Evolutionary conservation across 2,113 vertebrate species (phyloP).

Genomic region (Salvelinus sp.): DNA sequence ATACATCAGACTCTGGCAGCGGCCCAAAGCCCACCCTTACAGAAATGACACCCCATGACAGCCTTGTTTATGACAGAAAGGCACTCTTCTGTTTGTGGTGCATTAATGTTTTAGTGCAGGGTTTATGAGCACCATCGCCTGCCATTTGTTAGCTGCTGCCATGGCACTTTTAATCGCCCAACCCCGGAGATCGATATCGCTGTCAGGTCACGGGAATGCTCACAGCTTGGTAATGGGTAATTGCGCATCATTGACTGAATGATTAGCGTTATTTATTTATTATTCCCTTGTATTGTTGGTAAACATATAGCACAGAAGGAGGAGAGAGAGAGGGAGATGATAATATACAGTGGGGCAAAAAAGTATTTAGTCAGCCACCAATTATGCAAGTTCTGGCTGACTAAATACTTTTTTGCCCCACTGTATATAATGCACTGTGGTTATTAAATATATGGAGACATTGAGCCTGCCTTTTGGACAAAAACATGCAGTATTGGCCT

Average conservation of each 20-base stretch:
- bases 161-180: constrained; percentile 40
- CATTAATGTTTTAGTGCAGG: constrained; percentile 55
- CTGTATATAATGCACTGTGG: no score
- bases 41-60: constrained; percentile 25
- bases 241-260: constrained; percentile 53
- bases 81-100: constrained; percentile 44
- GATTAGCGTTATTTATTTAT: constrained; percentile 52
- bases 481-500: no score
- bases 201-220: constrained; percentile 38
- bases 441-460: no score
- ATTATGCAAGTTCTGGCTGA: no score
- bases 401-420: no score
- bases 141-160: constrained; percentile 54
- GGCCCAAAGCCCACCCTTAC: constrained; percentile 13
- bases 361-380: no score
- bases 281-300: constrained; percentile 40
- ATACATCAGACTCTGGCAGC: neutral
- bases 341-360: no score
- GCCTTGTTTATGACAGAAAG: constrained; percentile 39
- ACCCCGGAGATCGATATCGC: constrained; percentile 47
- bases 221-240: constrained; percentile 33
- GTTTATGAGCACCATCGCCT: constrained; percentile 50
- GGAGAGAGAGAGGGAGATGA: neutral
- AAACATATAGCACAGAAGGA: neutral
- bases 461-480: no score